phyloP scores from a whole-genome alignment of 2,113 vertebrate genomes.

The Festucalex cinctus region DNA sequence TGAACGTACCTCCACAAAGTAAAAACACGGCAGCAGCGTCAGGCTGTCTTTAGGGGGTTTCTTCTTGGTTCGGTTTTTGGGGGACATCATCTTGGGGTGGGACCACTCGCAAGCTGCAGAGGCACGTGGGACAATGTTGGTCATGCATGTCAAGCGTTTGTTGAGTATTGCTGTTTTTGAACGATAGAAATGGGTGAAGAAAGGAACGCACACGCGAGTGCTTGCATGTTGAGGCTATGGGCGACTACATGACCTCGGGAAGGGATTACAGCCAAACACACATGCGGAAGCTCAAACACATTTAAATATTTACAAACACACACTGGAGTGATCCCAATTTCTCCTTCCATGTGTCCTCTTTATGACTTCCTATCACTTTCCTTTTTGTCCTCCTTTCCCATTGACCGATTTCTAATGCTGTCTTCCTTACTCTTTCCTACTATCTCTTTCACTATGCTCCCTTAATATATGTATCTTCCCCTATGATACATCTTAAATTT shows the following conservation, averaged over 20 bases:
- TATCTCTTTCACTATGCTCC: background rate
- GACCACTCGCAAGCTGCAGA: constrained; percentile 62
- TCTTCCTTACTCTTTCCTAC: constrained; percentile 11
- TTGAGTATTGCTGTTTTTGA: background rate
- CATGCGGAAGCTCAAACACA: constrained; percentile 51
- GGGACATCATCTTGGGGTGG: constrained; percentile 65
- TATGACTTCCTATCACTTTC: too few relatives aligned
- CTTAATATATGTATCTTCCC: constrained; percentile 9
- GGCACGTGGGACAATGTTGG: background rate
- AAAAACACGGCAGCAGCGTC: constrained; percentile 88
- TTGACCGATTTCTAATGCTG: too few relatives aligned
- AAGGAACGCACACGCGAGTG: too few relatives aligned
- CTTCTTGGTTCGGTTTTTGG: constrained; percentile 79
- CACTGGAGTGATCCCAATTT: constrained; percentile 9
- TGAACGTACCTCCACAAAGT: constrained; percentile 82
- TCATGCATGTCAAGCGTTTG: background rate
- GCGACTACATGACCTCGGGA: constrained; percentile 26
- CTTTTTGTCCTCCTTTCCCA: too few relatives aligned
- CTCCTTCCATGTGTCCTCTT: too few relatives aligned
- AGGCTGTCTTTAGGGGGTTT: constrained; percentile 85
- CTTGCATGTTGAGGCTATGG: background rate
- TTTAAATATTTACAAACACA: constrained; percentile 54
- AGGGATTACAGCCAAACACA: constrained; percentile 13
- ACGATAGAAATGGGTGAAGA: too few relatives aligned
- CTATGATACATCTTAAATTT: background rate